These are phyloP conservation scores for Strix uralensis DNA, from an alignment of 2,113 vertebrate species.

Conservation along the genomic window DNA sequence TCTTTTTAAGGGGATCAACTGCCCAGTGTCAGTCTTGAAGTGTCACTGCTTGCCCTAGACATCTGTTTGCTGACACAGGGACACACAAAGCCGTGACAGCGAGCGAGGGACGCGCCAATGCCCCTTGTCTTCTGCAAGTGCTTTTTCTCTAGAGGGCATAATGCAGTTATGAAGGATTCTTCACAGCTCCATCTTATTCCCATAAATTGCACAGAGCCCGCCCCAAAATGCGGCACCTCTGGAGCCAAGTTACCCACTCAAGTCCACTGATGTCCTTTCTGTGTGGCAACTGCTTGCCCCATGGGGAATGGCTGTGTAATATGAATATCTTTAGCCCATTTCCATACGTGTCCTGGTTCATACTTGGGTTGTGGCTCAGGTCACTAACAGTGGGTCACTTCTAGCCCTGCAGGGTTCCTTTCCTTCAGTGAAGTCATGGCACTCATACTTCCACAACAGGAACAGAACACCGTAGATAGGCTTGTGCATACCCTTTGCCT, in stretches of 20 bases:
- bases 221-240: accelerated
- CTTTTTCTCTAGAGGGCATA: not conserved
- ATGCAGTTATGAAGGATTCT: not conserved
- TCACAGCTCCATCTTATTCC: not conserved
- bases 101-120: not conserved
- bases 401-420: not conserved
- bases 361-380: not conserved
- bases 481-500: not conserved
- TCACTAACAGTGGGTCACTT: not conserved
- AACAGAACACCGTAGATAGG: not conserved
- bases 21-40: not conserved
- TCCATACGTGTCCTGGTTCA: not conserved
- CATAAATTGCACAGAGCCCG: not conserved
- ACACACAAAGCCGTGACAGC: not conserved
- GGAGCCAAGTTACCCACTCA: not conserved
- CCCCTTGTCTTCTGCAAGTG: not conserved
- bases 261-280: not conserved
- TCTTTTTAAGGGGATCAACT: not conserved
- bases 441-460: not conserved
- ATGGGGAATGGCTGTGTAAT: not conserved
- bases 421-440: not conserved
- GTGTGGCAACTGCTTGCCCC: not conserved
- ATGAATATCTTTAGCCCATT: not conserved
- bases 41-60: not conserved
- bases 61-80: not conserved